These are phyloP conservation scores for Psilopsiagon aymara DNA, from an alignment of 2,113 vertebrate genomes.

Conservation along the genomic window DNA sequence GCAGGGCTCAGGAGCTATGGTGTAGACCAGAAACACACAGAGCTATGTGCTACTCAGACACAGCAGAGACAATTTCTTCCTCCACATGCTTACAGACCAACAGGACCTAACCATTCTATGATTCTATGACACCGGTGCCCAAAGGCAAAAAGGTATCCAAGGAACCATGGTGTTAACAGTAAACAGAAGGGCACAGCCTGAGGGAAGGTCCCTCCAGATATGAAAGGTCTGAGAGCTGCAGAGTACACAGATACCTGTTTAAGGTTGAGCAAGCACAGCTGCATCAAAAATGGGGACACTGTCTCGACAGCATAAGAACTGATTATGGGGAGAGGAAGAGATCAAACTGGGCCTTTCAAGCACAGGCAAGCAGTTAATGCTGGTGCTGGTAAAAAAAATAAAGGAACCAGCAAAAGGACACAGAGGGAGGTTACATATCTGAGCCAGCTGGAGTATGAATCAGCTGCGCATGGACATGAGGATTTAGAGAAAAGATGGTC, in stretches of 20 bases:
- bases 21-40: not conserved
- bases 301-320: not conserved
- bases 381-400: not conserved
- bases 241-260: accelerated
- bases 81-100: accelerated
- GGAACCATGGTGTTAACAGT: not conserved
- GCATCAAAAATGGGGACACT: not conserved
- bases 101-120: not conserved
- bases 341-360: not conserved
- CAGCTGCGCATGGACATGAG: not conserved
- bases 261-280: not conserved
- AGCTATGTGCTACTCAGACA: accelerated
- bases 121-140: not conserved
- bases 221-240: not conserved
- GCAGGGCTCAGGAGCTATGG: not conserved
- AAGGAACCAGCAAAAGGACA: not conserved
- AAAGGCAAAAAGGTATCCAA: not conserved
- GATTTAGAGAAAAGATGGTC: not conserved
- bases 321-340: not conserved
- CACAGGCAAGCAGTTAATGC: not conserved
- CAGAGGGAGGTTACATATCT: not conserved
- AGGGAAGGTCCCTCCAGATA: not conserved
- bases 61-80: not conserved
- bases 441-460: not conserved
- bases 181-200: not conserved